These are phyloP conservation scores for Trichomycterus rosablanca DNA, from an alignment of 2,113 vertebrate genomes.

Conservation along the genomic window DNA sequence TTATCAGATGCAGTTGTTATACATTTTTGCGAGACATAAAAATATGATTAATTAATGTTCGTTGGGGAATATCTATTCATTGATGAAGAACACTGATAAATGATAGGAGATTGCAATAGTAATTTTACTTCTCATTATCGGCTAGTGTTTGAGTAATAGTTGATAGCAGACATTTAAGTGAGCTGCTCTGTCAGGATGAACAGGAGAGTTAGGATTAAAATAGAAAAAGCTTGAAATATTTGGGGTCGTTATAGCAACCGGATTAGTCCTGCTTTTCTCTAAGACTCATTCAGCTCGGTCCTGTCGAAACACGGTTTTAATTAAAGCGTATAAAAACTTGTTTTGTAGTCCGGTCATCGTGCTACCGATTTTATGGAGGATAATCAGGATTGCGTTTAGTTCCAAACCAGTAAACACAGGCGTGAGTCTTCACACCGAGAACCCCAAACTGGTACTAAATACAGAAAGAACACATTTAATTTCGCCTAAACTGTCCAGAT, in stretches of 20 bases:
- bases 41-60: too few species aligned
- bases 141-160: not conserved
- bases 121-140: too few species aligned
- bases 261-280: conserved; percentile 69
- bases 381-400: conserved; percentile 64
- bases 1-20: not conserved
- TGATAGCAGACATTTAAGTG: conserved; percentile 20
- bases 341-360: conserved; percentile 63
- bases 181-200: conserved; percentile 40
- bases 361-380: conserved; percentile 63
- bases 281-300: conserved; percentile 71
- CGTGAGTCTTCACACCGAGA: conserved; percentile 35
- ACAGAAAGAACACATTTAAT: too few species aligned
- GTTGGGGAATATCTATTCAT: too few species aligned
- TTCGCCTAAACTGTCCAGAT: too few species aligned
- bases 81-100: not conserved
- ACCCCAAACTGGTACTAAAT: not conserved
- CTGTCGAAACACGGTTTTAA: conserved; percentile 64
- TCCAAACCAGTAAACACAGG: conserved; percentile 62
- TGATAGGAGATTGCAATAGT: too few species aligned
- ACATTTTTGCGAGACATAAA: too few species aligned
- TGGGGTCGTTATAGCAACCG: conserved; percentile 78
- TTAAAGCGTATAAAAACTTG: conserved; percentile 66
- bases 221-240: conserved; percentile 68
- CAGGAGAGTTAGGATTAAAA: conserved; percentile 56